phyloP scores from a whole-genome alignment of 2,888 invertebrate species.

The Oligia fasciuncula region DNA sequence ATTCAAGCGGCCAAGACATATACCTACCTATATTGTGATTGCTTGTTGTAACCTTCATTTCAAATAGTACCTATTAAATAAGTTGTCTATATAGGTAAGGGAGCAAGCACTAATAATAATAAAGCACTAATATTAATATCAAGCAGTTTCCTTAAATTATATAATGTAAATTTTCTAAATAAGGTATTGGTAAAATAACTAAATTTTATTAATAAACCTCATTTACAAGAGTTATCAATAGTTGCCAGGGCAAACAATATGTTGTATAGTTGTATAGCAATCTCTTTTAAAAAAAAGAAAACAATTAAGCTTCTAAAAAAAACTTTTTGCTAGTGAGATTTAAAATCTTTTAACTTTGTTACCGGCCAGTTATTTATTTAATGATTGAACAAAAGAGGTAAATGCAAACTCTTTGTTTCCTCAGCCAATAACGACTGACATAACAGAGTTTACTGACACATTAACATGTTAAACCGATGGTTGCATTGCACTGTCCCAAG shows the following conservation, averaged over 20 bases:
- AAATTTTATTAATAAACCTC: background rate
- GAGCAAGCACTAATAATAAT: background rate
- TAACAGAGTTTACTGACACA: constrained; percentile 68
- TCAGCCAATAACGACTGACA: constrained; percentile 57
- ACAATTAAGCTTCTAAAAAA: background rate
- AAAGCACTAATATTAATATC: background rate
- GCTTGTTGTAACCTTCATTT: constrained; percentile 32
- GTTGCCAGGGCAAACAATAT: background rate
- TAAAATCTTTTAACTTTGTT: background rate
- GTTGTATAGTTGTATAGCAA: background rate
- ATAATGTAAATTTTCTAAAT: background rate
- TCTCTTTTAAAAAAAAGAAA: background rate
- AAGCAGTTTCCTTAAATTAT: constrained; percentile 16
- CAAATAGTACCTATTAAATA: background rate
- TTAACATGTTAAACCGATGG: constrained; percentile 65
- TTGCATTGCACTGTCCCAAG: constrained; percentile 60
- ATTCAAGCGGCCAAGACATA: constrained; percentile 12
- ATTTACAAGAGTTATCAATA: background rate
- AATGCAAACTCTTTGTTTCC: constrained; percentile 48
- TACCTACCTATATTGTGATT: background rate
- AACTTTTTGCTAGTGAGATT: background rate
- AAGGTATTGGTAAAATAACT: background rate
- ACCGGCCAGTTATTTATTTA: constrained; percentile 16
- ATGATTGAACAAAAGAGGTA: constrained; percentile 19
- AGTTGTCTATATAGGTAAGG: background rate